These are phyloP conservation scores for Plusia festucae DNA, from an alignment of 2,888 invertebrate genomes.

Conservation along the genomic window DNA sequence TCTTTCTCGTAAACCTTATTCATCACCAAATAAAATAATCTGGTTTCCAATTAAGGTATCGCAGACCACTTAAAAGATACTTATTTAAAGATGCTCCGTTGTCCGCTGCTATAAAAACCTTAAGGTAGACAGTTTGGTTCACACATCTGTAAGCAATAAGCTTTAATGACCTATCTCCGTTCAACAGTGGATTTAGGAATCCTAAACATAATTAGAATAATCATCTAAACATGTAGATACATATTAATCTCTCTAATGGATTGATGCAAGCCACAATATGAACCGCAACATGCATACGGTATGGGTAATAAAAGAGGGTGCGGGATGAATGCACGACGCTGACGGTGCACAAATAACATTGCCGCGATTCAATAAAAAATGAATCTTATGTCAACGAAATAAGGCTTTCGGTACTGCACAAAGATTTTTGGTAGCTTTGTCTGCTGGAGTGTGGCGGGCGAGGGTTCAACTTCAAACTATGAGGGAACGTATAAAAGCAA, in stretches of 20 bases:
- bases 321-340: conserved; percentile 82
- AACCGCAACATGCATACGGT: conserved; percentile 85
- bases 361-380: conserved; percentile 58
- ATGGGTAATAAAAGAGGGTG: conserved; percentile 86
- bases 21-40: conserved; percentile 70
- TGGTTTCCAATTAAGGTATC: conserved; percentile 72
- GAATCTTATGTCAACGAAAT: conserved; percentile 65
- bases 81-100: conserved; percentile 54
- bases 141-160: conserved; percentile 42
- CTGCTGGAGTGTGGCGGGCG: conserved; percentile 79
- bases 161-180: background rate
- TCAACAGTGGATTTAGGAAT: background rate
- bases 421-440: conserved; percentile 68
- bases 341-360: conserved; percentile 65
- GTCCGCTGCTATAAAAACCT: conserved; percentile 24
- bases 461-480: conserved; percentile 81
- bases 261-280: conserved; percentile 81
- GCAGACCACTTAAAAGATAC: conserved; percentile 55
- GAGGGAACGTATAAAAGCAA: conserved; percentile 78
- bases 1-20: conserved; percentile 73
- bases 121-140: conserved; percentile 11
- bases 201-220: conserved; percentile 61
- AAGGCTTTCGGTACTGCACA: conserved; percentile 60
- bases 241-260: conserved; percentile 86
- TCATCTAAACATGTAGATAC: conserved; percentile 72